These are phyloP conservation scores for Yponomeuta malinellus DNA, from an alignment of 2,888 invertebrate genomes.

Conservation along the genomic window DNA sequence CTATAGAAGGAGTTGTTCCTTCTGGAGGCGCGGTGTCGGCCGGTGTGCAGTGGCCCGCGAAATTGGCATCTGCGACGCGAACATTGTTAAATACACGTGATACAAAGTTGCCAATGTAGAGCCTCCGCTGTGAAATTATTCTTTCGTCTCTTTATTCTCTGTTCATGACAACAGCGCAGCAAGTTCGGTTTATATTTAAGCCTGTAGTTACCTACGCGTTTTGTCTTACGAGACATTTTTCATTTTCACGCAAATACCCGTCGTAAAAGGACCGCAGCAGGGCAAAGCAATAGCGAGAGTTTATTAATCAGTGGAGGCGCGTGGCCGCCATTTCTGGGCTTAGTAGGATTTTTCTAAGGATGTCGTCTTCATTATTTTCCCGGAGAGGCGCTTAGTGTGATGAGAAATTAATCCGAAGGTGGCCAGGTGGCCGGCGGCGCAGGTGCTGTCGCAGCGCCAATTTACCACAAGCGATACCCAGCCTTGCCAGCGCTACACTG, in stretches of 20 bases:
- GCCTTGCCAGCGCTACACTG: slow-evolving; percentile 1
- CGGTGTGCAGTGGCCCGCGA: slow-evolving; percentile 43
- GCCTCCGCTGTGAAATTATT: slow-evolving; percentile 12
- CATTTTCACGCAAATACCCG: slow-evolving; percentile 15
- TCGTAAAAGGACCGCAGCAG: slow-evolving; percentile 40
- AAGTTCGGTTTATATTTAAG: not conserved
- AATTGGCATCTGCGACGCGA: slow-evolving; percentile 53
- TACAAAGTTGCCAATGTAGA: slow-evolving; percentile 15
- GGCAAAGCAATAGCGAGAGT: slow-evolving; percentile 32
- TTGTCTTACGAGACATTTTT: slow-evolving; percentile 23
- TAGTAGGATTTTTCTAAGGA: slow-evolving; percentile 64
- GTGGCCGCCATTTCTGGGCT: slow-evolving; percentile 42
- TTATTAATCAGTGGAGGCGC: slow-evolving; percentile 61
- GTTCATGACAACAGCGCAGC: not conserved
- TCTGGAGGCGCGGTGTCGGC: slow-evolving; percentile 18
- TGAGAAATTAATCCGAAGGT: slow-evolving; percentile 70
- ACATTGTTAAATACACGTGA: slow-evolving; percentile 39
- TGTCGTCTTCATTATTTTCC: slow-evolving; percentile 63
- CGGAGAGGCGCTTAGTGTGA: slow-evolving; percentile 54
- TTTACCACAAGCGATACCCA: slow-evolving; percentile 37
- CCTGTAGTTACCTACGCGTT: not conserved
- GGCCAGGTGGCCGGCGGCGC: slow-evolving; percentile 36
- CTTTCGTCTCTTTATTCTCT: slow-evolving; percentile 13
- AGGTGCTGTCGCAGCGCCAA: slow-evolving; percentile 53
- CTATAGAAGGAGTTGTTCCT: slow-evolving; percentile 18